These are phyloP conservation scores for Rhincodon typus DNA, from an alignment of 2,797 vertebrate genomes.

Conservation along the genomic window DNA sequence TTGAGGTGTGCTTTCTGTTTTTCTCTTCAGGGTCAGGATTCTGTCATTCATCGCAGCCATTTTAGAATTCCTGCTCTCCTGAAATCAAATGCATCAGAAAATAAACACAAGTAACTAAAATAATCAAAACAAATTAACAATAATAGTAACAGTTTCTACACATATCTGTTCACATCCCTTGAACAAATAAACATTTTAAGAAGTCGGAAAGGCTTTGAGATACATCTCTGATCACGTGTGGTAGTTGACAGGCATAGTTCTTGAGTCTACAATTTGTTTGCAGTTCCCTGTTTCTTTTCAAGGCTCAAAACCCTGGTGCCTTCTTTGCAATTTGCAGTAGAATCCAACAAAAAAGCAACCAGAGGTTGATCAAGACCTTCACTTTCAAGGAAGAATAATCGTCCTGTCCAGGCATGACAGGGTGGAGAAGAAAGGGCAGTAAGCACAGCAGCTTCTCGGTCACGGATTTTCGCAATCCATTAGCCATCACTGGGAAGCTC, in stretches of 20 bases:
- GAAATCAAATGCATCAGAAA: background rate
- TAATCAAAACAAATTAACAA: background rate
- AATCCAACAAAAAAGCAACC: background rate
- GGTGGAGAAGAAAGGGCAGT: background rate
- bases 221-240: no score
- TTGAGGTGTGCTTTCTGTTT: slow-evolving; percentile 8
- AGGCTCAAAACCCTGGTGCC: no score
- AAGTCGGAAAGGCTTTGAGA: background rate
- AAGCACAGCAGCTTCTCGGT: background rate
- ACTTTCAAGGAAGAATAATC: background rate
- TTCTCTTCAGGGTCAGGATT: background rate
- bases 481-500: no score
- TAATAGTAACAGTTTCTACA: background rate
- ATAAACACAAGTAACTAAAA: background rate
- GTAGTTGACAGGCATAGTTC: no score
- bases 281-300: no score
- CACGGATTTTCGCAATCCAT: background rate
- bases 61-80: slow-evolving; percentile 13
- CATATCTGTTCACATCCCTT: background rate
- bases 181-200: background rate
- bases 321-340: no score
- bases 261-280: no score
- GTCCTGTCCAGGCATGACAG: background rate
- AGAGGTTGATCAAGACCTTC: background rate
- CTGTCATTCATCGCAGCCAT: background rate